A percentile compares a stretch with the other conserved stretches of the same genome.
Evolutionary conservation across 1,140 invertebrate species (phyloP).

Genomic region (Epicauta chinensis): DNA sequence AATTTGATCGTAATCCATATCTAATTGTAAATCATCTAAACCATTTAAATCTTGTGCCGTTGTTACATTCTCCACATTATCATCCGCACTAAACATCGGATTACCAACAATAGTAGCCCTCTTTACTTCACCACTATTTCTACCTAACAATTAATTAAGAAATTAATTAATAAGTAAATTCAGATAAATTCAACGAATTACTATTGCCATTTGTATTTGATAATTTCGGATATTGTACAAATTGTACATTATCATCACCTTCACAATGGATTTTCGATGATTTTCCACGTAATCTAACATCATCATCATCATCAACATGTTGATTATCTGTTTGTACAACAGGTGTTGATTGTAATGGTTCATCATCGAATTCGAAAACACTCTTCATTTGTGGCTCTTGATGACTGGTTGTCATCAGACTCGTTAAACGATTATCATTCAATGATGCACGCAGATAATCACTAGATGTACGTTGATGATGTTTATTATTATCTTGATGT

Average conservation of each 20-base stretch:
- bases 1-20: slow-evolving; percentile 95
- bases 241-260: slow-evolving; percentile 34
- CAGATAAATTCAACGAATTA: neutral
- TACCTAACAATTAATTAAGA: slow-evolving; percentile 24
- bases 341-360: slow-evolving; percentile 24
- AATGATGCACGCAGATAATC: slow-evolving; percentile 2
- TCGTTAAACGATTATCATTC: neutral
- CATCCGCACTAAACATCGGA: slow-evolving; percentile 66
- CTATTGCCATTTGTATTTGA: slow-evolving; percentile 26
- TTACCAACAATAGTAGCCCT: slow-evolving; percentile 80
- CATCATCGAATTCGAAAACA: slow-evolving; percentile 41
- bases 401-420: slow-evolving; percentile 19
- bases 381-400: slow-evolving; percentile 22
- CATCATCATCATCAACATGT: too few species aligned
- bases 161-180: neutral
- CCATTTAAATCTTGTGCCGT: slow-evolving; percentile 51
- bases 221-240: slow-evolving; percentile 38
- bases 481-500: slow-evolving; percentile 20
- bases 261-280: slow-evolving; percentile 11
- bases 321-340: too few species aligned
- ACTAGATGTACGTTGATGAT: slow-evolving; percentile 1
- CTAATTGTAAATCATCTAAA: slow-evolving; percentile 72
- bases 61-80: slow-evolving; percentile 39
- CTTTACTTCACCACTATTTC: slow-evolving; percentile 61
- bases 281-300: slow-evolving; percentile 17